Conservation (phyloP, 1,140 invertebrate species). For the Colletes latitarsis region DNA sequence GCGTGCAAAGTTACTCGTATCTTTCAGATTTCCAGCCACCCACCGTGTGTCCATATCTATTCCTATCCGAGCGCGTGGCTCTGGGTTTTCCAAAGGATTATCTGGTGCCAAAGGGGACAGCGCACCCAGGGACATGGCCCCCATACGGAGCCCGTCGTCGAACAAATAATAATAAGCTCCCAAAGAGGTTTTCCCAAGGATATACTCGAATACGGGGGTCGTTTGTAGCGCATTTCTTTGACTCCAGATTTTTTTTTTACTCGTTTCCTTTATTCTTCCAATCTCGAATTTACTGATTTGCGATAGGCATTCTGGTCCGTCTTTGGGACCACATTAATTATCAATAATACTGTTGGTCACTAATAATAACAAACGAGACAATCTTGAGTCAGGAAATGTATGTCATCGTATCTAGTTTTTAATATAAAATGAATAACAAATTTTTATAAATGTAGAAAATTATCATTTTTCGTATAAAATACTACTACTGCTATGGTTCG, state of each 20-base stretch:
- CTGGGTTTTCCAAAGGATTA: conserved; percentile 51
- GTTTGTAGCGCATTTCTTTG: conserved; percentile 1
- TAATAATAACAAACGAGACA: too few relatives aligned
- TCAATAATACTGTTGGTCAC: too few relatives aligned
- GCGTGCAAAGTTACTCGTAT: conserved; percentile 26
- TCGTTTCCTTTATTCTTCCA: background rate
- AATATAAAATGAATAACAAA: too few relatives aligned
- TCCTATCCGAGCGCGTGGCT: background rate
- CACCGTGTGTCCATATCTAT: background rate
- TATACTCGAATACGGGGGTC: conserved; percentile 31
- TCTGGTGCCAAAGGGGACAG: conserved; percentile 44
- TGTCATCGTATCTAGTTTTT: too few relatives aligned
- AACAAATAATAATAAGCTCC: conserved; percentile 63
- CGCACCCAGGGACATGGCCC: conserved; percentile 39
- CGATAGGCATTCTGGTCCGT: too few relatives aligned
- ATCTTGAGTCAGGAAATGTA: too few relatives aligned
- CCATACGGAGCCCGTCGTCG: conserved; percentile 38
- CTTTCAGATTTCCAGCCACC: conserved; percentile 19
- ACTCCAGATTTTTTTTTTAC: background rate
- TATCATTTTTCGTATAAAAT: too few relatives aligned
- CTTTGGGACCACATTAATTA: too few relatives aligned
- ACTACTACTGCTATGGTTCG: too few relatives aligned
- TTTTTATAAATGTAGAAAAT: too few relatives aligned
- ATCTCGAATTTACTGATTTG: too few relatives aligned
- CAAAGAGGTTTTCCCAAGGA: conserved; percentile 35